These are phyloP conservation scores for Hippocampus zosterae DNA, from an alignment of 2,113 vertebrate genomes.

Conservation along the genomic window DNA sequence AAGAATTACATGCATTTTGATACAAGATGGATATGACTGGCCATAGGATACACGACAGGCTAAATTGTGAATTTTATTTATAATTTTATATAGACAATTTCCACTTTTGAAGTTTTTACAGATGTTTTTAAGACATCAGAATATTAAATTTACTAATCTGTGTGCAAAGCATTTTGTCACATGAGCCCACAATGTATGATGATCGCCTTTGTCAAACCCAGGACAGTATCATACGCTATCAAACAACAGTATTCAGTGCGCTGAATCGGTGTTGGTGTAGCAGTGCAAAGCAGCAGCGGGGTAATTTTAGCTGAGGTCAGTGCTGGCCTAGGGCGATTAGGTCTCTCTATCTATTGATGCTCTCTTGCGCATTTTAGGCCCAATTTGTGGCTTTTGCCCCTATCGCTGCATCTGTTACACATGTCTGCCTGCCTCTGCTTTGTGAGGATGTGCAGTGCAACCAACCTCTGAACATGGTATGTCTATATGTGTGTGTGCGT, in stretches of 20 bases:
- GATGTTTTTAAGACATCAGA: background rate
- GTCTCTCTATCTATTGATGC: conserved; percentile 8
- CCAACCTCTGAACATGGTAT: background rate
- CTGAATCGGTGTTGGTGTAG: conserved; percentile 52
- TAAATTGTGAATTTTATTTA: background rate
- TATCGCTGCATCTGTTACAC: background rate
- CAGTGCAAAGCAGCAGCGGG: conserved; percentile 46
- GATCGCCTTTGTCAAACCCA: conserved; percentile 28
- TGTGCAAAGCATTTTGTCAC: conserved; percentile 17
- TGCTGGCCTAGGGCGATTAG: conserved; percentile 40
- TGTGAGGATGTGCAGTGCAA: conserved; percentile 6
- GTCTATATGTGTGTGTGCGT: background rate
- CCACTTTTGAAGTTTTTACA: too few relatives aligned
- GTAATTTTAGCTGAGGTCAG: conserved; percentile 64
- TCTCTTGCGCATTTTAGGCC: conserved; percentile 11
- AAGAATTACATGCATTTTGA: too few relatives aligned
- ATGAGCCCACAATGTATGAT: conserved; percentile 13
- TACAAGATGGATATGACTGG: too few relatives aligned
- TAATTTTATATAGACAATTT: too few relatives aligned
- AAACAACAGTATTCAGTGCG: conserved; percentile 30
- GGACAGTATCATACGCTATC: conserved; percentile 22
- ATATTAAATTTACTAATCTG: conserved; percentile 20
- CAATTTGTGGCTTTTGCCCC: conserved; percentile 6
- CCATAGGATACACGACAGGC: too few relatives aligned
- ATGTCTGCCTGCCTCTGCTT: conserved; percentile 3